Evolutionary conservation across 2,797 vertebrate genomes (phyloP), one percentile per base, ranked within the genome.

Genomic region (Nannoperca australis): DNA sequence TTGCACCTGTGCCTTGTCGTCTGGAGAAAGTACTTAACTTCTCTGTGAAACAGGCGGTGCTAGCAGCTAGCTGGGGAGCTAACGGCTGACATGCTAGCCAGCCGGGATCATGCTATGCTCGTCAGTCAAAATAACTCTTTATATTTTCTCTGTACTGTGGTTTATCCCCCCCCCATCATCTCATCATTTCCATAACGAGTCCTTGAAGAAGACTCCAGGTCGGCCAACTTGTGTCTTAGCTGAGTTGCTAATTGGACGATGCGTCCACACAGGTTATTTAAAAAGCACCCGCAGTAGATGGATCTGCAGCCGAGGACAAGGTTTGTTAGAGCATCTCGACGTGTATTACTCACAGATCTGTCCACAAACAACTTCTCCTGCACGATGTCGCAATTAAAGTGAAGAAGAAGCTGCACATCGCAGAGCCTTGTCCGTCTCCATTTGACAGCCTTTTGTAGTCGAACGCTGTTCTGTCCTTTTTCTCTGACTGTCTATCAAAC

Each of bases 401-500:
- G 40, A 70, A 68, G 63, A 64, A 36, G 59, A 30, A 63, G 73
- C 54, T 11, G 45, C 74, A 65, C 63, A 38, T 27, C 56, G 20
- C 15, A 3, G 54, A 80, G 56, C 9, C 44, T 12, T 51, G 67
- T 27, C 68, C 40, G 3, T 78, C 53, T 34, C 13, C 30, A 18
- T 44, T 63, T 80, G 76, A 81, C 85, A 83, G 77, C 62, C 70
- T 85, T 87, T 83, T 87, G 88, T 82, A 76, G 73, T 76, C 20
- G 3, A 78, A 74, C 42, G 38, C 45, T 54, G 55, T 83, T 73
- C 64, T 53, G 36, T 64, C 36, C 11, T 38, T 10, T 79, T 61
- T 64, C 63, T 68, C 53, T 10, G 34, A n/a, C 82, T 68, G 83
- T 84, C 81, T 45, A 53, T 93, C 87, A 90, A 80, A 78, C 60